These are phyloP conservation scores for Takifugu bimaculatus DNA, from an alignment of 2,113 vertebrate species.

Conservation along the genomic window DNA sequence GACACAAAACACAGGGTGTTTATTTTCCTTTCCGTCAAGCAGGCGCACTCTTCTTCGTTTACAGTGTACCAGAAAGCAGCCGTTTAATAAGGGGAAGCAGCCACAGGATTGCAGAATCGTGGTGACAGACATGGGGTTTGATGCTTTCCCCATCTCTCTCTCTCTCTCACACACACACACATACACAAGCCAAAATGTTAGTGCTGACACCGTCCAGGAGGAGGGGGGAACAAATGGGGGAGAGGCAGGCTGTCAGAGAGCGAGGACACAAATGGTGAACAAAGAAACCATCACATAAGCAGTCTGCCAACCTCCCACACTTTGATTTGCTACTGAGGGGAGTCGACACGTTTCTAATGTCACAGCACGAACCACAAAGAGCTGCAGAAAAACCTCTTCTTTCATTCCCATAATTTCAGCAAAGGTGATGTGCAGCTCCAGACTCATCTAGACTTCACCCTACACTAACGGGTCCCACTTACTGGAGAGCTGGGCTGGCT, in stretches of 20 bases:
- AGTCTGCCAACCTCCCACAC: constrained; percentile 19
- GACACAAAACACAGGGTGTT: constrained; percentile 15
- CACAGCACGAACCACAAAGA: constrained; percentile 7
- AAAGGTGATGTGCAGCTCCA: background rate
- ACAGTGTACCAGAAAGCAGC: constrained; percentile 5
- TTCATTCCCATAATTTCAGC: constrained; percentile 15
- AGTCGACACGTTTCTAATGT: background rate
- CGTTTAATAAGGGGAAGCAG: constrained; percentile 35
- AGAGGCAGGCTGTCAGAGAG: constrained; percentile 18
- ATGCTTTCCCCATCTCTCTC: background rate
- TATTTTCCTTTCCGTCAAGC: constrained; percentile 23
- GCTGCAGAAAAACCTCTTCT: constrained; percentile 7
- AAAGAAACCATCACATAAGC: constrained; percentile 6
- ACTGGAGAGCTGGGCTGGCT: constrained; percentile 43
- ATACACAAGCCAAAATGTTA: background rate
- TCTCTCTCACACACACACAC: background rate
- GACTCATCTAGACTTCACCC: constrained; percentile 10
- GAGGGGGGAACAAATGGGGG: constrained; percentile 12
- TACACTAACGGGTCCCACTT: constrained; percentile 25
- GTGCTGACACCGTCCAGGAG: constrained; percentile 6
- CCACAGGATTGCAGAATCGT: constrained; percentile 12
- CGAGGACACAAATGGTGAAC: constrained; percentile 29
- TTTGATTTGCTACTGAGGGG: background rate
- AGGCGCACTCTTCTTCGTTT: constrained; percentile 15
- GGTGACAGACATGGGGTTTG: constrained; percentile 15